Evolutionary conservation across 2,888 invertebrate species (phyloP).

Genomic region (Aphodius sticticus): DNA sequence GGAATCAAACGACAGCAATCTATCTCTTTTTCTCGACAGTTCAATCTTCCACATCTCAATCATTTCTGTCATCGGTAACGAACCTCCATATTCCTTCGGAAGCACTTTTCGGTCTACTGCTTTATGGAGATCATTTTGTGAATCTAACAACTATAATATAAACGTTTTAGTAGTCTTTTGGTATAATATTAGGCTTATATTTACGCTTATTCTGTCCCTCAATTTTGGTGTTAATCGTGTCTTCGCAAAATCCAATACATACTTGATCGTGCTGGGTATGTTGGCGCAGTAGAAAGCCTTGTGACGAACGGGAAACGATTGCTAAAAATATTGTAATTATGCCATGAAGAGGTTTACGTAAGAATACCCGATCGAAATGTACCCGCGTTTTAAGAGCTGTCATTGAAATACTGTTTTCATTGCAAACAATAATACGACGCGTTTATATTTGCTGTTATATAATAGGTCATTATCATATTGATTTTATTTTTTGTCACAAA

Average conservation of each 20-base stretch:
- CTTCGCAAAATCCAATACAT: constrained; percentile 77
- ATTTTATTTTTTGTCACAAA: too few relatives aligned
- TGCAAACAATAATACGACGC: not conserved
- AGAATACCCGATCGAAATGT: not conserved
- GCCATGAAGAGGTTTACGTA: not conserved
- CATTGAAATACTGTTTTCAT: not conserved
- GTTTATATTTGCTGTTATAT: constrained; percentile 5
- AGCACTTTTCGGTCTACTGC: constrained; percentile 69
- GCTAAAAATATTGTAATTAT: constrained; percentile 60
- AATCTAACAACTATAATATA: constrained; percentile 65
- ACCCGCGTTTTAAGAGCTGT: not conserved
- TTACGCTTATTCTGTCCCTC: constrained; percentile 70
- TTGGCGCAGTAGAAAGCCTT: constrained; percentile 79
- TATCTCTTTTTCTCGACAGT: constrained; percentile 66
- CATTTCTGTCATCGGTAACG: constrained; percentile 75
- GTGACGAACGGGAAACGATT: constrained; percentile 82
- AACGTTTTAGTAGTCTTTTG: not conserved
- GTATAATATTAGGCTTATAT: constrained; percentile 35
- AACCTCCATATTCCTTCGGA: constrained; percentile 77
- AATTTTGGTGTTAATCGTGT: constrained; percentile 77
- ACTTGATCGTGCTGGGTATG: constrained; percentile 75
- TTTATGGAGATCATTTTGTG: constrained; percentile 67
- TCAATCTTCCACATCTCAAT: constrained; percentile 72
- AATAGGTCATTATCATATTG: too few relatives aligned
- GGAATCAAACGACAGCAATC: constrained; percentile 67